Percentiles rank a stretch among this genome's conserved stretches.
Evolutionary conservation across 2,113 vertebrate species (phyloP).

Genomic region (Ranitomeya imitator): DNA sequence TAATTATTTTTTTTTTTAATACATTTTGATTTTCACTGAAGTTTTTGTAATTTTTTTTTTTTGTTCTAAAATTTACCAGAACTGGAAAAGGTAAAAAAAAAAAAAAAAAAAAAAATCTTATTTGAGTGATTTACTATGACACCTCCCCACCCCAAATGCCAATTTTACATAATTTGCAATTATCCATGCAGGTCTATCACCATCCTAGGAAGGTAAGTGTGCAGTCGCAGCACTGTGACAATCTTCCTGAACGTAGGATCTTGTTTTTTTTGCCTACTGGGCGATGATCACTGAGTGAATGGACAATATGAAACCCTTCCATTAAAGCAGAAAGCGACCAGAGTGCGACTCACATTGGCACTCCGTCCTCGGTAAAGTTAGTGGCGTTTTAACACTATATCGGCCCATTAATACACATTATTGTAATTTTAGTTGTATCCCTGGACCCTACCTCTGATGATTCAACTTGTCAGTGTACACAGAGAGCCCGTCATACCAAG

Average conservation of each 20-base stretch:
- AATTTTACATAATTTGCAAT: not conserved
- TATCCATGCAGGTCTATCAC: not conserved
- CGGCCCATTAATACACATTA: no score
- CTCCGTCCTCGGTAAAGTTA: no score
- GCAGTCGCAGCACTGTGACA: not conserved
- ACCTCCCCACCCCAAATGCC: not conserved
- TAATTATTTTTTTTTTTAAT: conserved; percentile 4
- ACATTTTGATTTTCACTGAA: conserved; percentile 36
- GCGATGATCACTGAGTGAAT: no score
- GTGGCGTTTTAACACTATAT: no score
- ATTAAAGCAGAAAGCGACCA: no score
- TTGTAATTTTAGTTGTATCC: no score
- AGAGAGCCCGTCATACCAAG: no score
- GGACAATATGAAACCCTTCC: no score
- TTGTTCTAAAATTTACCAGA: not conserved
- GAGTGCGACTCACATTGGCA: no score
- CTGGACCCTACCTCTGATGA: no score
- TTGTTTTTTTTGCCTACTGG: not conserved
- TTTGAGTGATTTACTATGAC: not conserved
- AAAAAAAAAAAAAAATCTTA: not conserved
- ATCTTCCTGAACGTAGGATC: not conserved
- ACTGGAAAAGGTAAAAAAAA: not conserved
- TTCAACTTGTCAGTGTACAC: no score
- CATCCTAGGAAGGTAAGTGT: not conserved
- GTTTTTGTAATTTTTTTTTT: not conserved